Conservation (phyloP, 1,140 invertebrate genomes). For the Apis cerana region DNA sequence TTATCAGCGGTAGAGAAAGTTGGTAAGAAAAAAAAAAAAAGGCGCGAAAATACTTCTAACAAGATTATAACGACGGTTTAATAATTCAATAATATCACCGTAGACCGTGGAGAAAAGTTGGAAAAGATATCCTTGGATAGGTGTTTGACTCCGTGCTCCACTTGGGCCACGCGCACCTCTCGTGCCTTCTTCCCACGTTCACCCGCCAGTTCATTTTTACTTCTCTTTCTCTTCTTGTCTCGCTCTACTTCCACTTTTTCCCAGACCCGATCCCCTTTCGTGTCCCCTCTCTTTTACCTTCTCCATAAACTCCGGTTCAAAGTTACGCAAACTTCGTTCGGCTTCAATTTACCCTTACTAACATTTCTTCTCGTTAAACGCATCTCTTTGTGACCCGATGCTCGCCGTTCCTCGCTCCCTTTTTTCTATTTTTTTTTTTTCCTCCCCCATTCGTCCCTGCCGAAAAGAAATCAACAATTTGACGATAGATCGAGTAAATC, state of each 20-base stretch:
- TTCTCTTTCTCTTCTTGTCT: conserved; percentile 3
- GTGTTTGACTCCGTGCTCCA: conserved; percentile 47
- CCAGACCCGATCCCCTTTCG: not conserved
- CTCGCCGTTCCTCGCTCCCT: not conserved
- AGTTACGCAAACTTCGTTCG: conserved; percentile 75
- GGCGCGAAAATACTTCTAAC: conserved; percentile 14
- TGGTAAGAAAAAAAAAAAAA: not conserved
- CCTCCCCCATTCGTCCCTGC: conserved; percentile 21
- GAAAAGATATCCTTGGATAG: conserved; percentile 46
- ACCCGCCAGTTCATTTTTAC: conserved; percentile 5
- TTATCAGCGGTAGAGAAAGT: conserved; percentile 6
- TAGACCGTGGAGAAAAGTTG: conserved; percentile 42
- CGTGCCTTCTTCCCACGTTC: conserved; percentile 50
- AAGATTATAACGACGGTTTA: conserved; percentile 43
- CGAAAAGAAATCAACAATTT: conserved; percentile 41
- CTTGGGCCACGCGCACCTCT: conserved; percentile 12
- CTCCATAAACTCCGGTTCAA: conserved; percentile 70
- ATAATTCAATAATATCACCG: conserved; percentile 55
- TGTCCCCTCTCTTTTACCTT: conserved; percentile 26
- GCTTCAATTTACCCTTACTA: conserved; percentile 75
- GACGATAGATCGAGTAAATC: not conserved
- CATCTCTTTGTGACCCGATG: conserved; percentile 53
- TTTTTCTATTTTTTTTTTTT: not conserved
- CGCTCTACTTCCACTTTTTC: conserved; percentile 6
- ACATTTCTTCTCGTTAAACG: conserved; percentile 74